These are phyloP conservation scores for Grammomys dolichurus DNA, from an alignment of 2,113 vertebrate genomes.

Conservation along the genomic window DNA sequence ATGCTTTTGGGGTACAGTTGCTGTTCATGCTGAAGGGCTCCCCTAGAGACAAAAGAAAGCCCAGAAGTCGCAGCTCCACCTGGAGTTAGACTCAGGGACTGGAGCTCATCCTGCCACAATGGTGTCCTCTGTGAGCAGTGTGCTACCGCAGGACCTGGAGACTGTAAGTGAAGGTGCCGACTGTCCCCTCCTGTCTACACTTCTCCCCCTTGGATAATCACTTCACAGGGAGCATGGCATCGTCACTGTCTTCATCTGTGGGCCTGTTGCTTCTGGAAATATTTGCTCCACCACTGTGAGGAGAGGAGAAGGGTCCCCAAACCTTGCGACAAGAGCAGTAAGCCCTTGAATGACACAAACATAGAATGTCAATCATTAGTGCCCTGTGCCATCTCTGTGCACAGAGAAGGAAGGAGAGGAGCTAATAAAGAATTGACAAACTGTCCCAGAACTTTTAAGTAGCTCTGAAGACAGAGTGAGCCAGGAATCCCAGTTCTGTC, in stretches of 20 bases:
- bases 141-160: neutral
- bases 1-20: neutral
- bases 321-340: neutral
- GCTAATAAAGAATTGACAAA: fast-evolving
- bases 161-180: neutral
- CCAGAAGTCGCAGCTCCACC: fast-evolving
- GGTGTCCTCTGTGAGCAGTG: no score
- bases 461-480: neutral
- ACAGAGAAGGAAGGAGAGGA: fast-evolving
- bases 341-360: fast-evolving
- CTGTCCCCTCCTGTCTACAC: neutral
- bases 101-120: neutral
- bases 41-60: neutral
- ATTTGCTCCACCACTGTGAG: neutral
- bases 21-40: neutral
- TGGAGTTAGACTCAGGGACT: fast-evolving
- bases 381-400: neutral
- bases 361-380: fast-evolving
- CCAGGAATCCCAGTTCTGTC: neutral
- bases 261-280: neutral
- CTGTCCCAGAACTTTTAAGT: no score
- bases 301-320: neutral
- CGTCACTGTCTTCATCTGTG: fast-evolving
- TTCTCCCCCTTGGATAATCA: neutral
- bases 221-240: neutral